phyloP scores from a whole-genome alignment of 2,888 invertebrate species.

The Trichogramma dendrolimi region DNA sequence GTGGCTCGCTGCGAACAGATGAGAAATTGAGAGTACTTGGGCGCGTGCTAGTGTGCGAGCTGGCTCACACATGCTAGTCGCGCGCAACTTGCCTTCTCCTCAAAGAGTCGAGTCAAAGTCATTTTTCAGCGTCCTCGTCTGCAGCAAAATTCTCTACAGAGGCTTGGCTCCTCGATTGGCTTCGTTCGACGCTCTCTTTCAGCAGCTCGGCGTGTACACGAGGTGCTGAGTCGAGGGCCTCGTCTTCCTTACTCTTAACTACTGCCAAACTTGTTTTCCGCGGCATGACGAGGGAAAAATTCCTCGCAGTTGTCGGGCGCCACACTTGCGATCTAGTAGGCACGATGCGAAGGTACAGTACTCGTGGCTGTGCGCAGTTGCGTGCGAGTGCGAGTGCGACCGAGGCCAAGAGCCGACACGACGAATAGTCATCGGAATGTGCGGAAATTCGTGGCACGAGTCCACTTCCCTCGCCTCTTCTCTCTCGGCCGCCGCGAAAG shows the following conservation, averaged over 20 bases:
- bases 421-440: slow-evolving; percentile 1
- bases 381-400: too few relatives aligned
- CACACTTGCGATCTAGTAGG: too few relatives aligned
- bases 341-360: too few relatives aligned
- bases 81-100: slow-evolving; percentile 1
- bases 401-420: background rate
- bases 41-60: background rate
- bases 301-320: slow-evolving; percentile 1
- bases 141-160: too few relatives aligned
- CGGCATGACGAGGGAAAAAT: slow-evolving; percentile 2
- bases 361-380: too few relatives aligned
- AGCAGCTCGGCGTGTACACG: background rate
- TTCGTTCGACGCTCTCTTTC: background rate
- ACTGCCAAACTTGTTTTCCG: background rate
- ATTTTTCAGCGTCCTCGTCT: slow-evolving; percentile 15
- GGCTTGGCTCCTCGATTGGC: background rate
- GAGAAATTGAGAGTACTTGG: slow-evolving; percentile 25
- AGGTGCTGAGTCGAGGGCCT: background rate
- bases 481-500: too few relatives aligned
- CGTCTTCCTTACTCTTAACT: background rate
- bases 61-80: background rate
- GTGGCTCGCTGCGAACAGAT: slow-evolving; percentile 11
- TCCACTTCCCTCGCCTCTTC: too few relatives aligned
- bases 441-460: background rate
- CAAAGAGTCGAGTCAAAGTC: slow-evolving; percentile 20